phyloP scores from a whole-genome alignment of 2,797 vertebrate genomes.

The Acanthornis magna region DNA sequence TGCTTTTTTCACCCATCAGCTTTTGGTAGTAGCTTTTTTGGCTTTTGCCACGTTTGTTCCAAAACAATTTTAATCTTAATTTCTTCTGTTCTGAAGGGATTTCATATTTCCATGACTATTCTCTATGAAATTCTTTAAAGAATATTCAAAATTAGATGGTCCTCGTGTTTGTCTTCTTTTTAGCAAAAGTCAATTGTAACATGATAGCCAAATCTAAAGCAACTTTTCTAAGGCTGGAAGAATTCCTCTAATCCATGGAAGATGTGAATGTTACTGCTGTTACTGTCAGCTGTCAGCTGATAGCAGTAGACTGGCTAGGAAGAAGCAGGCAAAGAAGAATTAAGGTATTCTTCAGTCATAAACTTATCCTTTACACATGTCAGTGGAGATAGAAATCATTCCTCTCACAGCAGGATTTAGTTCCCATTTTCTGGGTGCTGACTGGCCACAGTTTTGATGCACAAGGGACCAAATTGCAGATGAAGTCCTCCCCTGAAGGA shows the following conservation, averaged over 20 bases:
- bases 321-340: not conserved
- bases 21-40: not conserved
- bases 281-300: not conserved
- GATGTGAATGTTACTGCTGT: not conserved
- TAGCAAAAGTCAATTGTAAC: not conserved
- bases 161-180: not conserved
- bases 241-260: not conserved
- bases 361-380: not conserved
- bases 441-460: not conserved
- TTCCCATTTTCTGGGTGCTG: not conserved
- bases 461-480: not conserved
- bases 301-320: not conserved
- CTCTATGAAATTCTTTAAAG: not conserved
- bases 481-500: not conserved
- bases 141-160: not conserved
- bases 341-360: not conserved
- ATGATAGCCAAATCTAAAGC: conserved; percentile 1
- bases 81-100: not conserved
- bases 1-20: not conserved
- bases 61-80: not conserved
- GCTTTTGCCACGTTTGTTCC: not conserved
- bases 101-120: not conserved
- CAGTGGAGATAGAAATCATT: not conserved
- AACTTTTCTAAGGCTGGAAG: not conserved
- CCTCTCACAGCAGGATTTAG: not conserved